Base-by-base conservation (phyloP, 2,888 invertebrate species). In the Melanchra persicariae region DNA sequence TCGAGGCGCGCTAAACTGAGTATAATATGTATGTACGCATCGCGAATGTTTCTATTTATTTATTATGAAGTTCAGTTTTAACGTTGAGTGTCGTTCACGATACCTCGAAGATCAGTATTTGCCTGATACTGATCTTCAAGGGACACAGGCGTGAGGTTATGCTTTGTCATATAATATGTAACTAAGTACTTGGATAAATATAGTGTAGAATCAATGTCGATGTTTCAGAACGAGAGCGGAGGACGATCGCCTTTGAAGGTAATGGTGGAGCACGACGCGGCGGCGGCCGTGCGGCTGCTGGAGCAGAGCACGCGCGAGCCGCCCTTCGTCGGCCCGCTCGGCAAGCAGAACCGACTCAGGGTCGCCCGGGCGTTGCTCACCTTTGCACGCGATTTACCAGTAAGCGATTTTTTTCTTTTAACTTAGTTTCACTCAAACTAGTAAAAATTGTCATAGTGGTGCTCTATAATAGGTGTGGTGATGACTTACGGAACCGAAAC, bases 251-350 rank as follows among this genome's bases (percentile, higher is more conserved):
- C 95, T 62, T 88, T 96, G 74, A 91, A 90, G 51, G 92, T 92
- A 82, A 81, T 95, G 88, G 91, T 93, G 82, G 87, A 86, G 78
- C 96, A 96, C 88, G 95, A 95, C 70, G 91, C 94, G 71, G 89
- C 90, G 26, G 90, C 94, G 43, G 91, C 93, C 37, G 89, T 92
- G 69, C 92, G 95, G 47, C 91, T 96, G 85, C 88, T 96, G 81
- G 95, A 95, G 87, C 96, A 96, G 89, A 91, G 95, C 85, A 91
- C 93, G 74, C 92, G 94, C 51, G 95, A 95, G 57, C 93, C 96
- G 62, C 96, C 96, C 24, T 96, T 96, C 89, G 94, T 91, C 61
- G 96, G 95, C 45, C 96, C 96, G 68, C 94, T 96, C 85, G 96
- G 93, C 80, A 96, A 96, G 82, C 95, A 95, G 86, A 96, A 96